Evolutionary conservation across 2,797 vertebrate genomes (phyloP), one percentile per base, ranked within the genome.

Genomic region (Jordanella pulchra): DNA sequence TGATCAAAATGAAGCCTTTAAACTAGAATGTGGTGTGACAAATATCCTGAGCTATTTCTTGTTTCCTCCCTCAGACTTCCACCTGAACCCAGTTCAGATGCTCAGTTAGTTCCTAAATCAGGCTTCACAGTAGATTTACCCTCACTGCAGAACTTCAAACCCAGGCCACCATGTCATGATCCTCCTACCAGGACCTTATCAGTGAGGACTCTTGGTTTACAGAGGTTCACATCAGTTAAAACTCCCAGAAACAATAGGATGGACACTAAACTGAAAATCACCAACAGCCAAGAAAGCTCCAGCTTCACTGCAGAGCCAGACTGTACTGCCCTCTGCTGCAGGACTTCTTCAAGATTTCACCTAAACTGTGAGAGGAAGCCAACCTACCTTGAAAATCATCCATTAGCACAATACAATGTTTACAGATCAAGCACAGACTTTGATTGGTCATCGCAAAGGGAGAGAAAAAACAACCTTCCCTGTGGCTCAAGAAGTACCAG

Each of bases 121-220:
- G 3, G 30, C n/a, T 47, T 28, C 27, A 80, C 55, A 85, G 83
- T 71, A 47, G 77, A 76, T 60, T 84, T 76, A 50, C 42, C 70
- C 61, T 44, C 73, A 64, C 58, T 39, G 45, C 51, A 65, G 35
- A 79, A 65, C 13, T 53, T 30, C 39, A 77, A 44, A 60, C 84
- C 88, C 25, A 84, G 56, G 30, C 89, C 79, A 50, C 85, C 85
- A 14, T 30, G 3, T 14, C 39, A 78, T 0, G 64, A 72, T 55
- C 30, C 72, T 64, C 75, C 63, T 1, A 32, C 2, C 28, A 81
- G 80, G 50, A 71, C 67, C 9, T 71, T 75, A 1, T 14, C 7
- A 10, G 76, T 69, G 23, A 73, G n/a, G 28, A 65, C 63, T 74
- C 69, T 54, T 1, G 1, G 56, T 70, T 71, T 76, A 21, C 68